A percentile compares a stretch with the other conserved stretches of the same genome.
Conservation (phyloP, 2,797 vertebrate genomes). For the Peromyscus melanophrys region DNA sequence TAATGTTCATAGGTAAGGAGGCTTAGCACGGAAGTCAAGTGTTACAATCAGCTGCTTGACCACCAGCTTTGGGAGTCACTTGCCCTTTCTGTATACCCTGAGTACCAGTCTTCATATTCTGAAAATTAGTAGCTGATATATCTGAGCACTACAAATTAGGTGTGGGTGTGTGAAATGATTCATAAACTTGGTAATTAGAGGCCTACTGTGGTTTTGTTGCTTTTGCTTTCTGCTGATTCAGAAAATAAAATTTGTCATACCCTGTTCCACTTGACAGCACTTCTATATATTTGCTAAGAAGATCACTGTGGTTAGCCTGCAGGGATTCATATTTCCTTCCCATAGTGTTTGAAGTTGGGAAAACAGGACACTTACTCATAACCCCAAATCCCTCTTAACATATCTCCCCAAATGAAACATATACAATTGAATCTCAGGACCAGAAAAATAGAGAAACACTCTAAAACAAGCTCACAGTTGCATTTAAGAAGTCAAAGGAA, state of each 20-base stretch:
- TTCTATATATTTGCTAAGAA: background rate
- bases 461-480: background rate
- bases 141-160: background rate
- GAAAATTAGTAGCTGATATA: background rate
- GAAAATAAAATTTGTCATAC: constrained; percentile 16
- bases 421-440: background rate
- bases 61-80: background rate
- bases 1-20: background rate
- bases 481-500: background rate
- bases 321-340: background rate
- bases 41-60: background rate
- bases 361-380: constrained; percentile 13
- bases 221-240: constrained; percentile 12
- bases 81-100: background rate
- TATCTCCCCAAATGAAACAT: constrained; percentile 4
- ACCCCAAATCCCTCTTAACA: background rate
- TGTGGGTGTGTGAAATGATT: too few relatives aligned
- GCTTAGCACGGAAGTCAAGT: background rate
- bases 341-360: background rate
- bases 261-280: background rate
- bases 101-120: background rate
- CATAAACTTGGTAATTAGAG: background rate
- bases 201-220: background rate
- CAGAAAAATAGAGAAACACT: background rate
- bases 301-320: background rate